Evolutionary conservation across 2,888 invertebrate genomes (phyloP), one percentile per base, ranked within the genome.

Genomic region (Sinelater perroti): DNA sequence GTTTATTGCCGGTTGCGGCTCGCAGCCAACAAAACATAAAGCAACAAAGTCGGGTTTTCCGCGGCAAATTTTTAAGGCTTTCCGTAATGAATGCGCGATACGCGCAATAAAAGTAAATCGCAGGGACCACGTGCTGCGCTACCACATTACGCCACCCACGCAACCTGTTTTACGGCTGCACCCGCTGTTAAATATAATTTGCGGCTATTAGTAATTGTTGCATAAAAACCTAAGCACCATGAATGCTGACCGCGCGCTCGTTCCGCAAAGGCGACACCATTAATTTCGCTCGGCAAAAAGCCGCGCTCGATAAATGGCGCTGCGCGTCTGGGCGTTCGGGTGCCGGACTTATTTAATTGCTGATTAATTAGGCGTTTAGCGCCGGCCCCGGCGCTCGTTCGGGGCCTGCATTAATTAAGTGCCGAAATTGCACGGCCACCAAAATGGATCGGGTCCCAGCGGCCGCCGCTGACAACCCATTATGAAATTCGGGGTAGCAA

Each of bases 161-260:
- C 42, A 53, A 57, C 52, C 47, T 47, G 57, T 46, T 57, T 52
- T 52, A 50, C 51, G 45, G 46, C 46, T 57, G 35, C 46, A 42
- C 52, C 57, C 52, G 57, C 57, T 53, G 52, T 52, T 57, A 57
- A 52, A 57, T 45, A 57, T 57, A 57, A 57, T 57, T 52, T 47
- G 57, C 57, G 42, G 52, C 52, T 52, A 52, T 50, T 57, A 57
- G 51, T 56, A 36, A 45, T 56, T 50, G 42, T 36, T 20, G 20
- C 36, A 50, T 44, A 51, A 56, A 56, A 56, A 56, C 35, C 20
- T 14, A 36, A 51, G 35, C 56, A 51, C 35, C 33, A 46, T 33
- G 40, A 40, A 31, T 31, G 14, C 31, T 46, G 38, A 51, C 31
- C 20, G 40, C 24, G 30, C 10, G 18, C 18, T 21, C 20, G 18